Evolutionary conservation across 1,140 invertebrate genomes (phyloP), one percentile per base, ranked within the genome.

Genomic region (Rhyzopertha dominica): DNA sequence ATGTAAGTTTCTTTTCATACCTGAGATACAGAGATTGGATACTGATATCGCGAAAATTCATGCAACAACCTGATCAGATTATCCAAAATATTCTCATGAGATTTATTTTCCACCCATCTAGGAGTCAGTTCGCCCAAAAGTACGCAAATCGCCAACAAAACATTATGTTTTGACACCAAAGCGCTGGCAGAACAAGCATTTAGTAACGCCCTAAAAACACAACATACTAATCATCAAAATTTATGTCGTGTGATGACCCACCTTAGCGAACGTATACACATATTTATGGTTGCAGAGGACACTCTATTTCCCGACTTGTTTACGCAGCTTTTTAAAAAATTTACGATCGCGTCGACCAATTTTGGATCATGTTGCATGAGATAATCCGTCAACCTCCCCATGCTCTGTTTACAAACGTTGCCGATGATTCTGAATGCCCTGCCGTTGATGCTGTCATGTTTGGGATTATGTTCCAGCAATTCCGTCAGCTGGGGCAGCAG

Each of bases 391-490:
- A n/a, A n/a, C n/a, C n/a, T n/a, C n/a, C n/a, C n/a, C n/a, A n/a
- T n/a, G n/a, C 31, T 38, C 30, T 59, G 59, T 31, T 61, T 53
- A 43, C 62, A 66, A 25, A 66, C 34, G 46, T 66, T 66, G 4
- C 62, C 64, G 29, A 65, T 43, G 39, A 63, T 62, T 34, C 61
- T 44, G 42, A 63, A 66, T 7, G 56, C 47, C 23, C 64, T 52
- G 8, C 62, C 64, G 41, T 58, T 54, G 18, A 66, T 54, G 41
- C 62, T 62, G 35, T 65, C 61, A 17, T 62, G 55, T 32, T 58
- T 60, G 9, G 56, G 51, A 34, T 54, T 55, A 19, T 48, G 49
- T 40, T 62, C 54, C 24, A 66, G 24, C n/a, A 61, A 13, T 35
- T 56, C 39, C n/a, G 53, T 50, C 5, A 66, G 22, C 30, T 59